Percentiles rank a stretch among this genome's conserved stretches.
phyloP scores from a whole-genome alignment of 2,113 vertebrate genomes.

The Myocastor coypus region DNA sequence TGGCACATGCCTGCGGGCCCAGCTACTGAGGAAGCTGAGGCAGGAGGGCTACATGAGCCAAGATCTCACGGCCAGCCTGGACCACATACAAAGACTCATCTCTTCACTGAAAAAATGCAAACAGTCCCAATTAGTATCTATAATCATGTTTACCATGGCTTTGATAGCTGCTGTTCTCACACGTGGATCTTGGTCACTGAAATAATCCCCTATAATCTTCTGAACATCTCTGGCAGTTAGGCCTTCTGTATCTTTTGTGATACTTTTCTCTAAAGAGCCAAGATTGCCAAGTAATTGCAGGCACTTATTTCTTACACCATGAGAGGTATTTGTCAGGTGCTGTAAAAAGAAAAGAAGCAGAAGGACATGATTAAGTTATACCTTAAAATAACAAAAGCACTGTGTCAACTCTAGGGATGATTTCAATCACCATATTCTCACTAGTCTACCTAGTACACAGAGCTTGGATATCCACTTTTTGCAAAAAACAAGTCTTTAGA shows the following conservation, averaged over 20 bases:
- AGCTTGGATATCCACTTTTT: not conserved
- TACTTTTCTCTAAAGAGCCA: slow-evolving; percentile 90
- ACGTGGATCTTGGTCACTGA: slow-evolving; percentile 96
- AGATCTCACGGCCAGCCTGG: not conserved
- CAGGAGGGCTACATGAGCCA: not conserved
- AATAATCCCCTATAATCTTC: slow-evolving; percentile 96
- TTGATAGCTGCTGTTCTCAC: slow-evolving; percentile 97
- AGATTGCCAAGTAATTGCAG: slow-evolving; percentile 96
- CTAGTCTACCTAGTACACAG: not conserved
- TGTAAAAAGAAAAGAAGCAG: slow-evolving; percentile 73
- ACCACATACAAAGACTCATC: not conserved
- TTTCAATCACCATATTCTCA: slow-evolving; percentile 20
- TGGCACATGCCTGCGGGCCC: not conserved
- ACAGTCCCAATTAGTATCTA: not conserved
- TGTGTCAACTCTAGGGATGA: not conserved
- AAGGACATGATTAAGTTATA: not conserved
- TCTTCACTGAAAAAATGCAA: not conserved
- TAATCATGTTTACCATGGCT: slow-evolving; percentile 92
- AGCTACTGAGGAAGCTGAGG: not conserved
- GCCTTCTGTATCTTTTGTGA: slow-evolving; percentile 90
- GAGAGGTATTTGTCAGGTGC: slow-evolving; percentile 95
- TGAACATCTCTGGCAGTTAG: slow-evolving; percentile 91
- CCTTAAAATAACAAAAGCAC: slow-evolving; percentile 38
- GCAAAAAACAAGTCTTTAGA: not conserved
- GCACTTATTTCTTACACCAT: slow-evolving; percentile 97